Base-by-base conservation (phyloP, 2,888 invertebrate genomes). In the Pilophorus perplexus region DNA sequence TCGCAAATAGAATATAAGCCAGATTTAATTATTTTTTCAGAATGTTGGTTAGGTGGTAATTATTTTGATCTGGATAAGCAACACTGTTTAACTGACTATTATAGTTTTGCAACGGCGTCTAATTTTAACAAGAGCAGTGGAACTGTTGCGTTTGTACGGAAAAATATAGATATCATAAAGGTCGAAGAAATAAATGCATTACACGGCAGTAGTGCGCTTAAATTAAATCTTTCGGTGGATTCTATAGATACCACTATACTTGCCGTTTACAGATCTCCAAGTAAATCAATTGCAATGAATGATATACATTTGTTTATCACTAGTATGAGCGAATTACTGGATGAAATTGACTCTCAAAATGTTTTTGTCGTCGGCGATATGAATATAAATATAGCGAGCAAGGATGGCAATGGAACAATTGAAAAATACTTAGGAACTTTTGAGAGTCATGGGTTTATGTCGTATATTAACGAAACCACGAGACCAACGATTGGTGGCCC, bases 341-440 rank as follows among this genome's bases (percentile, higher is more conserved):
- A 12, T 46, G 8, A 16, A 16, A 18, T 46, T 3, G 46, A 22
- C 4, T 16, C 3, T 20, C 8, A 12, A 22, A 4, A 16, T 2
- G 22, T 46, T 46, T 46, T 46, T 18, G 20, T 46, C 5, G 12
- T 46, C 10, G 46, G 46, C 5, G 46, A 46, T 46, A 46, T 46
- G 18, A 46, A 46, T 12, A 14, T 16, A 16, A 22, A 46, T 22
- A 46, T 46, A 18, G 46, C 10, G 12, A 16, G 18, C 2, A 22
- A n/a, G n/a, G n/a, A n/a, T n/a, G n/a, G n/a, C n/a, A n/a, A n/a
- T n/a, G n/a, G n/a, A n/a, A n/a, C n/a, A 3, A 22, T 22, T 12
- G 22, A 46, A 3, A 16, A 46, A 4, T 46, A 46, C 16, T 16
- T 22, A 22, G 3, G 46, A 16, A 14, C 46, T 10, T 22, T 46